Evolutionary conservation across 1,140 invertebrate genomes (phyloP).

Genomic region (Brachionus manjavacas): DNA sequence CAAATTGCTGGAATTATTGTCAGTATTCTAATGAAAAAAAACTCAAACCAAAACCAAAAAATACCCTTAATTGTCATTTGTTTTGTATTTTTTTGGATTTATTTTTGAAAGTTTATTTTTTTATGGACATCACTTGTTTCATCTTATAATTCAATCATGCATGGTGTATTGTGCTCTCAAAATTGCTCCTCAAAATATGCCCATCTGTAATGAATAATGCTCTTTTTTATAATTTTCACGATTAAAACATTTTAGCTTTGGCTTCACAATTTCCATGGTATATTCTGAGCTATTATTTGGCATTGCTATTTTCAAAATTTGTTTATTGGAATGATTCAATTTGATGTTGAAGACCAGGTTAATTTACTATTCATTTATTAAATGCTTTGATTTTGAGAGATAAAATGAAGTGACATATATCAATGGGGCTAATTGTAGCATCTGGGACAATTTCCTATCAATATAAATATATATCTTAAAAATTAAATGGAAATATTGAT

Average conservation of each 20-base stretch:
- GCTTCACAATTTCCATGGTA: neutral
- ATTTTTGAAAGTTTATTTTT: conserved; percentile 7
- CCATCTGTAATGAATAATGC: neutral
- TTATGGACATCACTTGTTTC: neutral
- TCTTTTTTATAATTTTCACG: neutral
- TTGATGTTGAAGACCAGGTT: conserved; percentile 21
- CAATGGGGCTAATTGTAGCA: no score
- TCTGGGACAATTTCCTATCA: no score
- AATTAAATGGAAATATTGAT: no score
- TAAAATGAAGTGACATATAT: no score
- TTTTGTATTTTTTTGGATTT: conserved; percentile 10
- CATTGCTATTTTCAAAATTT: neutral
- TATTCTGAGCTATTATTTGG: neutral
- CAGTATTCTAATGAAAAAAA: neutral
- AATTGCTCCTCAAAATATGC: neutral
- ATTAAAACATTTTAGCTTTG: neutral
- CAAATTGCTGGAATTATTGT: neutral
- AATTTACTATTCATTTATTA: neutral
- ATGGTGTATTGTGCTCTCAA: neutral
- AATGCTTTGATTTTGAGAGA: neutral
- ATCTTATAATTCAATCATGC: neutral
- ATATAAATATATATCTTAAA: no score
- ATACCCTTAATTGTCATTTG: neutral
- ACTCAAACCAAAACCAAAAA: neutral
- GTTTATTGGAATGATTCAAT: neutral